These are phyloP conservation scores for Scalopus aquaticus DNA, from an alignment of 2,113 vertebrate genomes.

Conservation along the genomic window DNA sequence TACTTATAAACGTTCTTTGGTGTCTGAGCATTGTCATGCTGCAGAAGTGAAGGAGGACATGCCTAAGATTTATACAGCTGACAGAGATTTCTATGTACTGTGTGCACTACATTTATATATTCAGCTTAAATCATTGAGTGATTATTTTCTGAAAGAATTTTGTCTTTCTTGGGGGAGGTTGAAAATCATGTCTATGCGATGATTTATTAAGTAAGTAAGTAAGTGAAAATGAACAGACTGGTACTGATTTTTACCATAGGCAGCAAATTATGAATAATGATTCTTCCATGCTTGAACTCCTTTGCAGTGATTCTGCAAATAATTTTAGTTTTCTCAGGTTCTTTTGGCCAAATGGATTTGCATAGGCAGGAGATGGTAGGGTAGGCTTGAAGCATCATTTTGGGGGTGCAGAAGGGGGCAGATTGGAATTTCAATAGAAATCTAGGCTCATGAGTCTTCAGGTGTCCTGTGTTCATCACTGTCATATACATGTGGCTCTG, in stretches of 20 bases:
- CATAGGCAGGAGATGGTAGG: slow-evolving; percentile 49
- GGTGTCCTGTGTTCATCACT: background rate
- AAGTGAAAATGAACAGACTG: slow-evolving; percentile 81
- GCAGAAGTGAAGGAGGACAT: background rate
- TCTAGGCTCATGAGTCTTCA: background rate
- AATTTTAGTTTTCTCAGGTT: slow-evolving; percentile 72
- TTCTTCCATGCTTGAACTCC: slow-evolving; percentile 75
- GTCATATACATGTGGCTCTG: background rate
- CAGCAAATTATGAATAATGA: slow-evolving; percentile 82
- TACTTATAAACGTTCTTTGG: slow-evolving; percentile 17
- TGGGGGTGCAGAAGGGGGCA: background rate
- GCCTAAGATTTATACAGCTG: slow-evolving; percentile 61
- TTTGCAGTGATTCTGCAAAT: slow-evolving; percentile 71
- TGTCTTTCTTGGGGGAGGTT: slow-evolving; percentile 75
- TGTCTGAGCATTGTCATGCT: background rate
- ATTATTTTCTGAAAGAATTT: slow-evolving; percentile 79
- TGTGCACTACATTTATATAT: slow-evolving; percentile 72
- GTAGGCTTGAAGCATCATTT: background rate
- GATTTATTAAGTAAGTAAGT: slow-evolving; percentile 82
- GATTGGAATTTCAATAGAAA: slow-evolving; percentile 22
- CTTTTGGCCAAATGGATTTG: slow-evolving; percentile 67
- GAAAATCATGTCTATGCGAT: slow-evolving; percentile 73
- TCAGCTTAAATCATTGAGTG: slow-evolving; percentile 76
- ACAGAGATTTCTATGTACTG: slow-evolving; percentile 57
- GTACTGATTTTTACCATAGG: slow-evolving; percentile 79